Conservation (phyloP, 1,140 invertebrate species). For the Pygmarrhopalites habei region DNA sequence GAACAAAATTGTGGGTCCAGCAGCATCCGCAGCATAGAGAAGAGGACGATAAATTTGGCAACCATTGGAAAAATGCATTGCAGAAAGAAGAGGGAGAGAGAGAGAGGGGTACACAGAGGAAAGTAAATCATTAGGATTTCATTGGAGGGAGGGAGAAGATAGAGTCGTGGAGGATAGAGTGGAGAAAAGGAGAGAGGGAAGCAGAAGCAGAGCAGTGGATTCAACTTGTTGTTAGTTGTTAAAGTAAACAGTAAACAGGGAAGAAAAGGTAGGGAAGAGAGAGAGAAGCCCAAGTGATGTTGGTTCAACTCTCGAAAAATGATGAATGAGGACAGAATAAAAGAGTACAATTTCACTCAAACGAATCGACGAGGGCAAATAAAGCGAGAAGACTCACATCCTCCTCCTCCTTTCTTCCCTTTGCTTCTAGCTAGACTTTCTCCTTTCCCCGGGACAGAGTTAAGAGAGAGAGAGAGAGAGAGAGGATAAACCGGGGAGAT, state of each 20-base stretch:
- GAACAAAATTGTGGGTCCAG: no score
- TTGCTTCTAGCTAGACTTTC: no score
- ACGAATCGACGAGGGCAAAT: not conserved
- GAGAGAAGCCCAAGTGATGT: not conserved
- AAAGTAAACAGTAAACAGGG: constrained; percentile 3
- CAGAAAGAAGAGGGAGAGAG: not conserved
- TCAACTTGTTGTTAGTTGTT: no score
- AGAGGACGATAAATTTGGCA: no score
- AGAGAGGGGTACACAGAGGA: not conserved
- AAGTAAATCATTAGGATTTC: no score
- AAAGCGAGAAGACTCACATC: not conserved
- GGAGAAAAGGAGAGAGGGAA: not conserved
- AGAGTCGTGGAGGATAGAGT: not conserved
- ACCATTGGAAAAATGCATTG: not conserved
- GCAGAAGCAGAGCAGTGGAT: no score
- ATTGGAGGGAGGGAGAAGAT: not conserved
- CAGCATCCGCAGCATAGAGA: no score
- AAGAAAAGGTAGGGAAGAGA: not conserved
- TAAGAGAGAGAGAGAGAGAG: no score
- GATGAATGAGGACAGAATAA: not conserved
- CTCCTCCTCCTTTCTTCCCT: no score
- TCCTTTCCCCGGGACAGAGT: no score
- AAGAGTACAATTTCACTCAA: not conserved
- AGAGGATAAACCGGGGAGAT: no score
- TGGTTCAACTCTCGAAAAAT: not conserved